phyloP scores from a whole-genome alignment of 2,797 vertebrate genomes.

The Parambassis ranga region DNA sequence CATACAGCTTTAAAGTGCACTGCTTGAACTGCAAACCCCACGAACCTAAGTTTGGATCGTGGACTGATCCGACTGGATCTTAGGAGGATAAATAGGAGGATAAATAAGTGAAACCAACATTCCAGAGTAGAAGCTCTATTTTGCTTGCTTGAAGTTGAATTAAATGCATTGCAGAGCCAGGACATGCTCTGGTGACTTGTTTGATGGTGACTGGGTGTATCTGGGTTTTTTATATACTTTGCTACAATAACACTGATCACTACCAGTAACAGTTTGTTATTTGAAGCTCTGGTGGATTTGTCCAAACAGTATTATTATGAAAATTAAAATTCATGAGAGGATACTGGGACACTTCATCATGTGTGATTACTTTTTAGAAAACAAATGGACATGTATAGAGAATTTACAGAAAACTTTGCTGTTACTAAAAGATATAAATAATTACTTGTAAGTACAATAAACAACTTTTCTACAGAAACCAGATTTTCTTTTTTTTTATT shows the following conservation, averaged over 20 bases:
- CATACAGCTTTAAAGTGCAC: slow-evolving; percentile 24
- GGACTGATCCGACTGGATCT: neutral
- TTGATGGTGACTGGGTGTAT: slow-evolving; percentile 6
- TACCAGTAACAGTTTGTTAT: neutral
- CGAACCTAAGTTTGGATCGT: neutral
- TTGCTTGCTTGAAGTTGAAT: neutral
- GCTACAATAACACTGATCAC: neutral
- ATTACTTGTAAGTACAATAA: too few relatives aligned
- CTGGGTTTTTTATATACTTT: neutral
- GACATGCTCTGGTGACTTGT: neutral
- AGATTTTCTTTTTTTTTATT: too few relatives aligned
- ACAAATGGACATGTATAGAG: too few relatives aligned
- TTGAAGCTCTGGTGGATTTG: neutral
- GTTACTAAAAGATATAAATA: too few relatives aligned
- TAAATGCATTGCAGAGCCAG: neutral
- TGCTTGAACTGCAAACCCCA: neutral
- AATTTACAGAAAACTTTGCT: too few relatives aligned
- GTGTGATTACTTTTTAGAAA: too few relatives aligned
- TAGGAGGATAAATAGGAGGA: neutral
- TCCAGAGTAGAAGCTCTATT: neutral
- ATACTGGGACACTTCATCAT: neutral
- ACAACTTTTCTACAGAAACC: too few relatives aligned
- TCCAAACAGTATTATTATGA: neutral
- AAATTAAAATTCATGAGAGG: neutral
- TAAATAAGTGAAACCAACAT: neutral